Evolutionary conservation across 2,113 vertebrate species (phyloP).

Genomic region (Probosciger aterrimus): DNA sequence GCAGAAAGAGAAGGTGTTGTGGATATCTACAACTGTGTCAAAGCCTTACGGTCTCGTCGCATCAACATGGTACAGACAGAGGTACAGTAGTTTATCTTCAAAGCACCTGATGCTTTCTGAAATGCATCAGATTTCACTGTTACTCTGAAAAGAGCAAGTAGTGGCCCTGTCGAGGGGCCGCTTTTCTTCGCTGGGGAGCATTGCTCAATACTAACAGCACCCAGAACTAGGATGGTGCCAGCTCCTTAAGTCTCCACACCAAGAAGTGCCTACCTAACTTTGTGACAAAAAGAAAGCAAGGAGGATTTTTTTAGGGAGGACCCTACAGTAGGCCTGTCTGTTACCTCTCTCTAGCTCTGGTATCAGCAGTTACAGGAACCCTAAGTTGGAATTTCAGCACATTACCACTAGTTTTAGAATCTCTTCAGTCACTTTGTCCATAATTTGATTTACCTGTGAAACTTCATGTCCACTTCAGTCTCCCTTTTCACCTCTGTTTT

Average conservation of each 20-base stretch:
- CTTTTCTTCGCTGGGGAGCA: neutral
- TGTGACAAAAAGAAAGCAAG: neutral
- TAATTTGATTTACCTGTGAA: neutral
- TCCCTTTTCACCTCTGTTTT: neutral
- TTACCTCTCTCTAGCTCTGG: neutral
- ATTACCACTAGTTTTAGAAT: neutral
- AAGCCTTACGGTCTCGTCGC: conserved; percentile 92
- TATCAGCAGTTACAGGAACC: neutral
- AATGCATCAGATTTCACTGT: neutral
- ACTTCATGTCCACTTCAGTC: neutral
- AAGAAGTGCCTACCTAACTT: rapidly evolving
- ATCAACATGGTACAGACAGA: conserved; percentile 99
- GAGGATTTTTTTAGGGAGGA: neutral
- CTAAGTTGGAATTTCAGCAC: neutral
- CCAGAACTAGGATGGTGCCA: neutral
- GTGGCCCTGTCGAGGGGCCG: too few species aligned
- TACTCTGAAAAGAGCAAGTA: neutral
- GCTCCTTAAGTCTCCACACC: neutral
- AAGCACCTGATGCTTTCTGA: neutral
- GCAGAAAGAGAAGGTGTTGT: conserved; percentile 97
- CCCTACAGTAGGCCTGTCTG: neutral
- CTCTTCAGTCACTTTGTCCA: neutral
- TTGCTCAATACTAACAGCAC: rapidly evolving
- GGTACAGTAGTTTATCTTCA: conserved; percentile 71
- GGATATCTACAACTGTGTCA: conserved; percentile 99